phyloP scores from a whole-genome alignment of 2,888 invertebrate genomes.

The Chrysotoxum bicinctum region DNA sequence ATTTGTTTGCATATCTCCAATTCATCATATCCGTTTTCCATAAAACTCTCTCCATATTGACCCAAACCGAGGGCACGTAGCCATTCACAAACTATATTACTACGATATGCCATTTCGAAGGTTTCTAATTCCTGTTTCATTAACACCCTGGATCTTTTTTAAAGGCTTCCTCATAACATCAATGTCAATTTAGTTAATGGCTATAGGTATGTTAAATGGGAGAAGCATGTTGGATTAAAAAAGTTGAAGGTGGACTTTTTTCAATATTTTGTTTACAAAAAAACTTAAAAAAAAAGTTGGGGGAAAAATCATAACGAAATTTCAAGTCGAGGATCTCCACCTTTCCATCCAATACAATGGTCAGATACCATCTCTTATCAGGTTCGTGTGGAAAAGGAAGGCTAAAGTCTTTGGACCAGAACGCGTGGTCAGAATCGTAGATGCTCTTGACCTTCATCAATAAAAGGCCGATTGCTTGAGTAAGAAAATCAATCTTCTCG shows the following conservation, averaged over 20 bases:
- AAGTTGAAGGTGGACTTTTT: not conserved
- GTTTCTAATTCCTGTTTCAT: constrained; percentile 59
- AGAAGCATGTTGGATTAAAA: constrained; percentile 44
- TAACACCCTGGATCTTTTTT: constrained; percentile 17
- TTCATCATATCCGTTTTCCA: constrained; percentile 98
- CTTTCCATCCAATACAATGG: too few relatives aligned
- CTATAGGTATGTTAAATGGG: not conserved
- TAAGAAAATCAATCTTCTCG: too few relatives aligned
- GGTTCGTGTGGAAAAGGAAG: too few relatives aligned
- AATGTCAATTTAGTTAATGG: not conserved
- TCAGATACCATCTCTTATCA: too few relatives aligned
- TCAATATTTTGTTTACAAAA: not conserved
- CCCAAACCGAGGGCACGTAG: constrained; percentile 93
- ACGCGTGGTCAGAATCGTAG: too few relatives aligned
- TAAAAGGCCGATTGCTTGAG: too few relatives aligned
- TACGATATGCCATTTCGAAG: constrained; percentile 82
- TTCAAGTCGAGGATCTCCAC: too few relatives aligned
- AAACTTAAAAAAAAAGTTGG: too few relatives aligned
- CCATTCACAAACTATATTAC: constrained; percentile 96
- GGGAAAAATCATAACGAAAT: too few relatives aligned
- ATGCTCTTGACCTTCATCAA: too few relatives aligned
- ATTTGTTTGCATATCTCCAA: constrained; percentile 98
- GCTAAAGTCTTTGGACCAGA: too few relatives aligned
- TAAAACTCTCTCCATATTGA: constrained; percentile 95
- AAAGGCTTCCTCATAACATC: constrained; percentile 42